Conservation (phyloP, 2,113 vertebrate genomes). For the Gambusia holbrooki region DNA sequence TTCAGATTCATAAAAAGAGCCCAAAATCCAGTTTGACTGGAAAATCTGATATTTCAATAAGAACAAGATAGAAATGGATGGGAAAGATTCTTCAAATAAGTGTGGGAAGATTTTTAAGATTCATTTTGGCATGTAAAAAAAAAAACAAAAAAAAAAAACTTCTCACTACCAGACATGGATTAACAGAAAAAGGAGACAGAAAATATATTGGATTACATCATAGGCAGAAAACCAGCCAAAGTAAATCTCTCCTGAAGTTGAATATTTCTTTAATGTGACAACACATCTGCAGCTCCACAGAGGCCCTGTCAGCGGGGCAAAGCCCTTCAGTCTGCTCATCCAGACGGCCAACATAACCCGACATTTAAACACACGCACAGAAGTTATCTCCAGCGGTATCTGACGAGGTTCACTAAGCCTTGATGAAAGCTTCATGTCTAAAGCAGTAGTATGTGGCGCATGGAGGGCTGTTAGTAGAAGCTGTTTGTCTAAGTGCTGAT, state of each 20-base stretch:
- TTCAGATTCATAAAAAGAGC: not conserved
- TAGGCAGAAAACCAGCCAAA: slow-evolving; percentile 29
- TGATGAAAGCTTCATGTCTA: slow-evolving; percentile 41
- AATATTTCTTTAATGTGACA: slow-evolving; percentile 28
- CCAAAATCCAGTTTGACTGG: not conserved
- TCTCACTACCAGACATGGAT: slow-evolving; percentile 33
- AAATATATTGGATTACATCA: slow-evolving; percentile 42
- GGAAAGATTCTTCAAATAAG: slow-evolving; percentile 23
- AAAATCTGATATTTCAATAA: slow-evolving; percentile 9
- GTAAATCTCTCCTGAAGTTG: slow-evolving; percentile 41
- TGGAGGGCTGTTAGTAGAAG: slow-evolving; percentile 15
- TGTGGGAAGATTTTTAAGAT: slow-evolving; percentile 8
- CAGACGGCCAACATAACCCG: slow-evolving; percentile 15
- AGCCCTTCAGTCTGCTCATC: slow-evolving; percentile 37
- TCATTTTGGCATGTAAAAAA: slow-evolving; percentile 20
- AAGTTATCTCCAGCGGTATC: slow-evolving; percentile 22
- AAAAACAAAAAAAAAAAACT: not conserved
- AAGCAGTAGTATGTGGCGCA: slow-evolving; percentile 20
- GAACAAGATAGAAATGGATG: slow-evolving; percentile 4
- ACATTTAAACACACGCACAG: not conserved
- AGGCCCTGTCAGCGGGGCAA: slow-evolving; percentile 4
- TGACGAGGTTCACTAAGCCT: slow-evolving; percentile 31
- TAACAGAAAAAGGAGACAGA: slow-evolving; percentile 33
- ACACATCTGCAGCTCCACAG: slow-evolving; percentile 12
- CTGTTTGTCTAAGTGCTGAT: slow-evolving; percentile 61